Base-by-base conservation (phyloP, 2,888 invertebrate genomes). In the Aporophyla lueneburgensis region DNA sequence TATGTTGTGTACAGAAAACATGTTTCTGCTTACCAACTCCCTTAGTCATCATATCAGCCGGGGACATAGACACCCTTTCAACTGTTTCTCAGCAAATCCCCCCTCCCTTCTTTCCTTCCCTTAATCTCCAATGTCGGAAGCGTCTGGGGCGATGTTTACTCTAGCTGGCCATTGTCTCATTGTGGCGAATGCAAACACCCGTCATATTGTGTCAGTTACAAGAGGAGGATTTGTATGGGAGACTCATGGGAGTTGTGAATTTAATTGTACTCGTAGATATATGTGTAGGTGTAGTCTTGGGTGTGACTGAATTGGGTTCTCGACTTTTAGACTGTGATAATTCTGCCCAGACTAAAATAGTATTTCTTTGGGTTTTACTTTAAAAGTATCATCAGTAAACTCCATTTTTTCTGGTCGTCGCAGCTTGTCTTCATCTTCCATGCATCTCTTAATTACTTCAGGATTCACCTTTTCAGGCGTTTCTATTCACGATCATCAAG, bases 131-230 rank as follows among this genome's bases (percentile, higher is more conserved):
- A 16, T 24, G 65, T 73, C 83, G 87, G 85, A 81, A 87, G 65
- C 68, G 68, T 51, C 71, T 67, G 53, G 46, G 49, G 19, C 61
- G 68, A 51, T 86, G 87, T 86, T 86, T 87, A 80, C 86, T 63
- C 51, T 66, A 58, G 72, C 59, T 51, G 49, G 40, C 54, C 78
- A 86, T 87, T 86, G 86, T 86, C 74, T 86, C 70, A 54, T 76
- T 72, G 80, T 73, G 62, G 68, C 19, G 14, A 62, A 71, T 24
- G 68, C 76, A 72, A 87, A 83, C 80, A 78, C n/a, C 27, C 19
- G 76, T 54, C 67, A 61, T 61, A 62, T 53, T 24, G 69, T 70
- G 72, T 59, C 74, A 69, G n/a, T 53, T 12, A 21, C 43, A 19
- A 19, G 49, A 54, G 21, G 14, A 63, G 1, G 33, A 43, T 62